Evolutionary conservation across 2,888 invertebrate genomes (phyloP), one percentile per base, ranked within the genome.

Genomic region (Eurytoma adleriae): DNA sequence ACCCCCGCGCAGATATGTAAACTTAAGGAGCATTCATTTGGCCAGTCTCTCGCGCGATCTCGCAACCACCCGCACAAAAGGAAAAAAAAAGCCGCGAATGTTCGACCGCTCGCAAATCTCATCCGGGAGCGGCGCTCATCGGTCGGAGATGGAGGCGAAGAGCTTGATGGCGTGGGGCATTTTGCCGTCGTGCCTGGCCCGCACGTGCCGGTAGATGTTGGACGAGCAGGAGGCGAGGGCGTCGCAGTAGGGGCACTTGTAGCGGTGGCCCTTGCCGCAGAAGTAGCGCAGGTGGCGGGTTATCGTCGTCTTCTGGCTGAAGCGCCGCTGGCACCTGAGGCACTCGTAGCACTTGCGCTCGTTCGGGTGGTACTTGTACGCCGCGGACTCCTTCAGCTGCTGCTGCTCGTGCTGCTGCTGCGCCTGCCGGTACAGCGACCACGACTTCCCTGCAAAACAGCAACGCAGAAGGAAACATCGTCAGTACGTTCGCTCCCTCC

Each of bases 211-310:
- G 18, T 87, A 88, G 80, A 89, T 86, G 62, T 88, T 89, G 5
- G 88, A 87, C 14, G 89, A 88, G 56, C 87, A 88, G n/a, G 87
- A 87, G 1, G 87, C 86, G 14, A 85, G 81, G 71, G 86, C 85
- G 10, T 86, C 84, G 79, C 91, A 91, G 73, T 90, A 86, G 3
- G 90, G 88, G 68, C 90, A 90, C 77, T 87, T 85, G 77, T 89
- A 90, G 56, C 88, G 87, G 62, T 89, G 88, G 16, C 88, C 88
- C 56, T 85, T 85, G 3, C 90, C 90, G 82, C 91, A 91, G 75
- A 90, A 88, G 83, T 90, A 89, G 0, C 90, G 88, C 68, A 88
- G 83, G 75, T 91, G 91, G 62, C 89, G 85, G 48, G 86, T 86
- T 12, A 91, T 86, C 1, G 88, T 88, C 3, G 89, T 89, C 84